phyloP scores from a whole-genome alignment of 2,888 invertebrate species.

The Terebella lapidaria region DNA sequence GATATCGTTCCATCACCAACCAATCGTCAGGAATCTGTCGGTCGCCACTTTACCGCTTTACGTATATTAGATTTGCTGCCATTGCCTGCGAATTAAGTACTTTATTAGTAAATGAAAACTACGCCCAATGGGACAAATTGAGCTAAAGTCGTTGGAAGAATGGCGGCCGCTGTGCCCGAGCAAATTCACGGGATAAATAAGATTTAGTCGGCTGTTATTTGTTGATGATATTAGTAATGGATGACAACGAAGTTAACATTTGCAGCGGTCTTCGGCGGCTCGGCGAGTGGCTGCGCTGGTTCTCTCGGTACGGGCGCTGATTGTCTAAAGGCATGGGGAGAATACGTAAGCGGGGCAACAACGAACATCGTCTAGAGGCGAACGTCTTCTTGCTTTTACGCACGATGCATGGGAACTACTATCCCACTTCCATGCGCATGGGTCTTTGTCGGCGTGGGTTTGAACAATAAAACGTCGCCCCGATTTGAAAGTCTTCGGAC shows the following conservation, averaged over 20 bases:
- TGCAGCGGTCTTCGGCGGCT: not conserved
- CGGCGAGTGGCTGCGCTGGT: not conserved
- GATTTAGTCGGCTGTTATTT: not conserved
- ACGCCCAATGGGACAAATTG: not conserved
- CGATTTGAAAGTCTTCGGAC: too few species aligned
- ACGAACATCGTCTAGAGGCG: too few species aligned
- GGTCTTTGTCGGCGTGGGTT: too few species aligned
- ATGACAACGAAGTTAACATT: slow-evolving; percentile 1
- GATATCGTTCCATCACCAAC: not conserved
- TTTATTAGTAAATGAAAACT: not conserved
- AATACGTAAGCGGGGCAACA: not conserved
- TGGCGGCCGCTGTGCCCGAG: not conserved
- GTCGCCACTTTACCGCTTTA: not conserved
- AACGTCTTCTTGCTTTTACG: too few species aligned
- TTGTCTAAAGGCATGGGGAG: not conserved
- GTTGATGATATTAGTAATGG: slow-evolving; percentile 1
- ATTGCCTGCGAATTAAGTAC: not conserved
- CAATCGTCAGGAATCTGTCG: not conserved
- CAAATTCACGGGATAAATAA: slow-evolving; percentile 2
- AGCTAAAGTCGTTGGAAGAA: not conserved
- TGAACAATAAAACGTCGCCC: too few species aligned
- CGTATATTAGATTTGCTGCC: not conserved
- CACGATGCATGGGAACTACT: too few species aligned
- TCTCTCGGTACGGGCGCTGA: not conserved
- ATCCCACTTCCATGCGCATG: too few species aligned